These are phyloP conservation scores for Cyanistes caeruleus DNA, from an alignment of 2,113 vertebrate species.

Conservation along the genomic window DNA sequence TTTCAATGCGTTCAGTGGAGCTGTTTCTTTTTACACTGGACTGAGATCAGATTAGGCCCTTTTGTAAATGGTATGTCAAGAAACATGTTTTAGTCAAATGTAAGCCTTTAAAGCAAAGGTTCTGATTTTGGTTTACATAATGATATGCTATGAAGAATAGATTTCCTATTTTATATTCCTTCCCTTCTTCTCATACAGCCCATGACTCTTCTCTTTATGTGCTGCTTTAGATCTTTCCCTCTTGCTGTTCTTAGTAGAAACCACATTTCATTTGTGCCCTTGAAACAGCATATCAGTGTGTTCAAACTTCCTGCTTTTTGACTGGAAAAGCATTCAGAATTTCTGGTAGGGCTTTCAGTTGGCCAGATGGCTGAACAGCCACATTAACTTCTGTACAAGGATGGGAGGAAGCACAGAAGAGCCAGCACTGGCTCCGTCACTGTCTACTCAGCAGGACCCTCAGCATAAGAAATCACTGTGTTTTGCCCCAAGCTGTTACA, in stretches of 20 bases:
- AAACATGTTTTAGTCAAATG: conserved; percentile 21
- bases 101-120: conserved; percentile 13
- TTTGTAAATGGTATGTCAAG: background rate
- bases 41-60: background rate
- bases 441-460: background rate
- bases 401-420: background rate
- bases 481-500: background rate
- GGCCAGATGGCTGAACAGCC: background rate
- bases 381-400: background rate
- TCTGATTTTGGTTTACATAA: conserved; percentile 59
- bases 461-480: background rate
- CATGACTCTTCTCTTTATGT: background rate
- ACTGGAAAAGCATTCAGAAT: background rate
- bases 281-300: background rate
- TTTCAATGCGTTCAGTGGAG: background rate
- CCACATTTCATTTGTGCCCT: background rate
- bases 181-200: background rate
- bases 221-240: background rate
- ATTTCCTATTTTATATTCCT: conserved; percentile 34
- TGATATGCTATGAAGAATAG: background rate
- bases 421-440: background rate
- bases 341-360: background rate
- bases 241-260: background rate
- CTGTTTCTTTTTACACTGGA: background rate
- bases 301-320: background rate